Evolutionary conservation across 2,888 invertebrate genomes (phyloP).

Genomic region (Acheta domesticus): DNA sequence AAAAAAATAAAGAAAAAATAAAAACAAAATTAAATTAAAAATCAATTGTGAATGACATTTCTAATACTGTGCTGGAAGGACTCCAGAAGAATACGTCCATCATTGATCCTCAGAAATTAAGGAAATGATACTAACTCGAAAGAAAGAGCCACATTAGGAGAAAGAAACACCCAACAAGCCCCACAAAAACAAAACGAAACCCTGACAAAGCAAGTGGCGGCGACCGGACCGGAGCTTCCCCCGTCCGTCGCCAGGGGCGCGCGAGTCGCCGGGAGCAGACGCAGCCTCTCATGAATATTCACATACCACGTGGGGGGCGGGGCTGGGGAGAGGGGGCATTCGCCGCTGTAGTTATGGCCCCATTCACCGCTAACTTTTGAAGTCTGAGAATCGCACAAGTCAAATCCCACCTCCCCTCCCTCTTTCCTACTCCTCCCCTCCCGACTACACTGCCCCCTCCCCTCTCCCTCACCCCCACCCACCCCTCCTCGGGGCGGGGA

Average conservation of each 20-base stretch:
- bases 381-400: constrained; percentile 31
- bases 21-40: no score
- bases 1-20: no score
- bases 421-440: background rate
- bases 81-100: no score
- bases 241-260: background rate
- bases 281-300: constrained; percentile 29
- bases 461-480: background rate
- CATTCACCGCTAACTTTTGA: constrained; percentile 36
- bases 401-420: constrained; percentile 27
- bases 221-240: background rate
- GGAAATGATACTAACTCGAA: no score
- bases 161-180: no score
- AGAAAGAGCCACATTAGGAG: no score
- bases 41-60: no score
- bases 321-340: background rate
- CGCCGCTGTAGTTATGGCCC: constrained; percentile 34
- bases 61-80: no score
- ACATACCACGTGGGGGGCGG: constrained; percentile 24
- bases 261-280: constrained; percentile 19
- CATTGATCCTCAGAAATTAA: no score
- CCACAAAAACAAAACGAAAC: no score
- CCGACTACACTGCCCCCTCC: no score
- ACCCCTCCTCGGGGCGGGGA: background rate
- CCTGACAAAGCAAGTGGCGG: no score